A percentile compares a stretch with the other conserved stretches of the same genome.
phyloP scores from a whole-genome alignment of 2,888 invertebrate genomes.

The Agrochola lota region DNA sequence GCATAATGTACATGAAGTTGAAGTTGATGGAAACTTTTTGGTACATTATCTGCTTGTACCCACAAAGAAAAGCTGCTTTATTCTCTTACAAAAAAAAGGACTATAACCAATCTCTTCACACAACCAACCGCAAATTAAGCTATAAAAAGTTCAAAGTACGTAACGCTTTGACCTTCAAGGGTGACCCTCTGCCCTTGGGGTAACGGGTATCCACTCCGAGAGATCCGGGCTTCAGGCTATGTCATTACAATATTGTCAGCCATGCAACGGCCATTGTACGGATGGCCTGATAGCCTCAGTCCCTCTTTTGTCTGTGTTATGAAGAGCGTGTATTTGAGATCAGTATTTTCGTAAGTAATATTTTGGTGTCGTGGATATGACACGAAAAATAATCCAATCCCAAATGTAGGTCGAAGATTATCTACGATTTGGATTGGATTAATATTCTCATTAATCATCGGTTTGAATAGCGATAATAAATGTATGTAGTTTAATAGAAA shows the following conservation, averaged over 20 bases:
- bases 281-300: constrained; percentile 55
- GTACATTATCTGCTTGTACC: not conserved
- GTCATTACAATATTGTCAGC: constrained; percentile 74
- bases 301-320: constrained; percentile 44
- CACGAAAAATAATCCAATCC: not conserved
- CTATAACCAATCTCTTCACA: constrained; percentile 2
- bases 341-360: constrained; percentile 3
- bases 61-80: not conserved
- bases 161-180: constrained; percentile 51
- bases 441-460: constrained; percentile 20
- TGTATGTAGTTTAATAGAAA: not conserved
- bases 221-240: constrained; percentile 66
- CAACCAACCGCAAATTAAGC: constrained; percentile 24
- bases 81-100: not conserved
- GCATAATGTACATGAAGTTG: not conserved
- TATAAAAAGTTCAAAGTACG: constrained; percentile 61
- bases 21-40: no score
- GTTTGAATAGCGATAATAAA: not conserved
- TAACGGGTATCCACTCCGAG: constrained; percentile 44
- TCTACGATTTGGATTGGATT: not conserved
- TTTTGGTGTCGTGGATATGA: not conserved
- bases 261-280: constrained; percentile 65
- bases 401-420: constrained; percentile 1
- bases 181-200: constrained; percentile 56
- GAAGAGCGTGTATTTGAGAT: constrained; percentile 9